Evolutionary conservation across 2,888 invertebrate species (phyloP).

Genomic region (Leuctra nigra): DNA sequence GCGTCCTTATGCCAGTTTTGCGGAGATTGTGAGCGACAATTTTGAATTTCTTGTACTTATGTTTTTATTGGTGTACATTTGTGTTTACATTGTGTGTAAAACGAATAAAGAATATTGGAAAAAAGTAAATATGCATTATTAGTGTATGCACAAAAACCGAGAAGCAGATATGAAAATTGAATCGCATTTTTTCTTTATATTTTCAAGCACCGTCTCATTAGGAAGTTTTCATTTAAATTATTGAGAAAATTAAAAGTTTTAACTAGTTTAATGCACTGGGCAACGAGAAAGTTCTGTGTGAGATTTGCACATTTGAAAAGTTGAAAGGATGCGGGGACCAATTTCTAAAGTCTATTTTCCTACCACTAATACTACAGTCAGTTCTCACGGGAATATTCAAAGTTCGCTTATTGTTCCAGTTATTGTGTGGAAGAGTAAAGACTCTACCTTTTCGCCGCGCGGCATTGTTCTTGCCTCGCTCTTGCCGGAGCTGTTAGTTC

Average conservation of each 20-base stretch:
- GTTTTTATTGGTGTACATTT: too few species aligned
- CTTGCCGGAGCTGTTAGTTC: too few species aligned
- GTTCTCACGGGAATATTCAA: background rate
- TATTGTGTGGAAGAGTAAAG: background rate
- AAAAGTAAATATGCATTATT: too few species aligned
- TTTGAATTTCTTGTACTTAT: too few species aligned
- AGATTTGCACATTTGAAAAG: background rate
- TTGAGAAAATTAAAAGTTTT: conserved; percentile 2
- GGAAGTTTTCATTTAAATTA: background rate
- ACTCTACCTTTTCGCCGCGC: too few species aligned
- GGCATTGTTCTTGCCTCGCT: too few species aligned
- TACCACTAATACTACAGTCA: background rate
- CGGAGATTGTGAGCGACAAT: too few species aligned
- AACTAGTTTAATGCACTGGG: background rate
- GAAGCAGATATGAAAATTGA: background rate
- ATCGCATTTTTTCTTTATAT: background rate
- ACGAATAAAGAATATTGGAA: too few species aligned
- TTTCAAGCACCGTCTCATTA: background rate
- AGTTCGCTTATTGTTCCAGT: background rate
- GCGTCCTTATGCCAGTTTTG: too few species aligned
- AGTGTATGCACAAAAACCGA: background rate
- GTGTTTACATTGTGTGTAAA: too few species aligned
- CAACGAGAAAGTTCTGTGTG: background rate
- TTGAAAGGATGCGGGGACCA: background rate
- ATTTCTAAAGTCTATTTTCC: background rate